Evolutionary conservation across 2,888 invertebrate species (phyloP).

Genomic region (Prosapia bicincta): DNA sequence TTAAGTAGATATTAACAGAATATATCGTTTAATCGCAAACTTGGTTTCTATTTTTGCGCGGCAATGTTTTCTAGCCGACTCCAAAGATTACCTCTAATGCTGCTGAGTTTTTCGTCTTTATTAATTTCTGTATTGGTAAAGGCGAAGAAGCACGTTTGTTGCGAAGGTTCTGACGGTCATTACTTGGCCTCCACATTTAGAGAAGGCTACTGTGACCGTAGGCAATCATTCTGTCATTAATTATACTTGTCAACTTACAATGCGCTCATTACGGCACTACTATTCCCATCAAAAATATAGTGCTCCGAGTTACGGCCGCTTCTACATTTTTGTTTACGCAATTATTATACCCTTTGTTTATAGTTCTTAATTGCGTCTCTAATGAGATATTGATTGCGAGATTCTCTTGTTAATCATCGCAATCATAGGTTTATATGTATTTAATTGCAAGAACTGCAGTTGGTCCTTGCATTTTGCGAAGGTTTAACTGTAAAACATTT

Average conservation of each 20-base stretch:
- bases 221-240: background rate
- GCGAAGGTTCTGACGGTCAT: background rate
- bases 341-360: background rate
- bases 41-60: too few relatives aligned
- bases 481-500: too few relatives aligned
- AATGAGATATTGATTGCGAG: background rate
- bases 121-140: too few relatives aligned
- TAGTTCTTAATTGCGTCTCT: background rate
- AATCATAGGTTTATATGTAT: too few relatives aligned
- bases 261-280: background rate
- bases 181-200: constrained; percentile 2
- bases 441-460: too few relatives aligned
- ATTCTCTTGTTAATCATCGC: background rate
- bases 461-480: too few relatives aligned
- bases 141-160: too few relatives aligned
- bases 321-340: background rate
- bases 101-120: too few relatives aligned
- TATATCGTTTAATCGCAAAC: too few relatives aligned
- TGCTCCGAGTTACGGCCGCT: background rate
- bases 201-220: background rate
- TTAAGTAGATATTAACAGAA: too few relatives aligned
- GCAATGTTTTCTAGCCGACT: too few relatives aligned
- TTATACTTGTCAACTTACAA: constrained; percentile 2
- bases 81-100: too few relatives aligned
- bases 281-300: background rate